These are phyloP conservation scores for Epistrophe eligans DNA, from an alignment of 2,888 invertebrate species.

Conservation along the genomic window DNA sequence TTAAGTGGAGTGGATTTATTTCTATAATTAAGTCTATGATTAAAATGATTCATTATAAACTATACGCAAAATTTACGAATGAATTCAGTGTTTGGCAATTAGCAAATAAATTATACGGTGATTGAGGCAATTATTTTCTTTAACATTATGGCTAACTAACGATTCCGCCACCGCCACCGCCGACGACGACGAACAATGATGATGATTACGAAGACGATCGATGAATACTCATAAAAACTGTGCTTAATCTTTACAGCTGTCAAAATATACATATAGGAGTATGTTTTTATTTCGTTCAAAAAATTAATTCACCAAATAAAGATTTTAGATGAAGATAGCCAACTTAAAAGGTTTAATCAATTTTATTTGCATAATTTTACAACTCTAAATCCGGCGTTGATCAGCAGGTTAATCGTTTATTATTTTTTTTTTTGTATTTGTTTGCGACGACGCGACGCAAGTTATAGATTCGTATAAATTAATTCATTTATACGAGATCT, in stretches of 20 bases:
- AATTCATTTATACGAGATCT: not conserved
- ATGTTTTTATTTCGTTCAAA: slow-evolving; percentile 18
- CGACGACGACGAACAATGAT: not conserved
- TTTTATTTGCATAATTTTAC: slow-evolving; percentile 33
- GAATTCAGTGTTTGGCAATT: slow-evolving; percentile 60
- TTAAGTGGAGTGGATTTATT: slow-evolving; percentile 55
- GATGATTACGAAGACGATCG: not conserved
- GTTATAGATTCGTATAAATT: not conserved
- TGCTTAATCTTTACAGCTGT: slow-evolving; percentile 35
- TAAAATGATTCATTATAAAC: slow-evolving; percentile 47
- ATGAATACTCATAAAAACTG: slow-evolving; percentile 3
- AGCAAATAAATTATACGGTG: slow-evolving; percentile 39
- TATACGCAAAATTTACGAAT: not conserved
- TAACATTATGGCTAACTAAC: not conserved
- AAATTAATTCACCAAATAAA: slow-evolving; percentile 24
- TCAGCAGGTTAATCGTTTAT: slow-evolving; percentile 36
- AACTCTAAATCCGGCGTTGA: slow-evolving; percentile 23
- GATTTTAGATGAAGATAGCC: not conserved
- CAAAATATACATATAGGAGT: slow-evolving; percentile 26
- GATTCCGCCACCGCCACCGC: not conserved
- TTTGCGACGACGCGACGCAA: not conserved
- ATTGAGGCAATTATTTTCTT: slow-evolving; percentile 25
- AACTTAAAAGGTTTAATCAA: slow-evolving; percentile 9
- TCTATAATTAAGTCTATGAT: slow-evolving; percentile 56
- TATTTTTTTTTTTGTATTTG: not conserved